Base-by-base conservation (phyloP, 2,888 invertebrate species). In the Cenopis cana region DNA sequence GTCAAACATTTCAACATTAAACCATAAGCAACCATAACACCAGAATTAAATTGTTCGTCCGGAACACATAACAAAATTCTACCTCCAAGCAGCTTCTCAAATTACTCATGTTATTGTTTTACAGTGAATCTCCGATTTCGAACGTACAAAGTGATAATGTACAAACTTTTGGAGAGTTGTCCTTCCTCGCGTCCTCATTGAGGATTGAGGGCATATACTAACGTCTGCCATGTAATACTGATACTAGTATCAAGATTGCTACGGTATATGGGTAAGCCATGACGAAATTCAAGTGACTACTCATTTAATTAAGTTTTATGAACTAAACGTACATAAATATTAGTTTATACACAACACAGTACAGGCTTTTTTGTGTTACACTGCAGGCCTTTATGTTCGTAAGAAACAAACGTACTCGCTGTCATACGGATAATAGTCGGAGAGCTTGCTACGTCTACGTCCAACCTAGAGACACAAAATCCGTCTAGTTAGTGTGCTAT, bases 111-210 rank as follows among this genome's bases (percentile, higher is more conserved):
- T 29, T 65, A 60, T 60, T 36, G 41, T 65, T 65, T 56, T 49
- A 55, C 55, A 10, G 14, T 52, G 18, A 49, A 61, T 69, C 36
- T 62, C 55, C 24, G 17, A 20, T 69, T 56, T 62, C 55, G 56
- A 36, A 20, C 6, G 38, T 54, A 62, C 55, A 17, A 36, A 62
- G 12, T 56, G 55, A 56, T 62, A 17, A 9, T 46, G 49, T 61
- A 50, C 29, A 59, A 59, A 59, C 14, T 41, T 64, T 54, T 20
- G 20, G 54, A 54, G 52, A 64, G 20, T 17, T 24, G 64, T 38
- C 64, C 64, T 64, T 55, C 54, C 20, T 62, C 24, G 62, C 17
- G 54, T 38, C 64, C 64, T 64, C 38, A 54, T 36, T 52, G 18
- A 64, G 38, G 64, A 54, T 36, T 52, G 18, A 64, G 38, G 64